Percentiles rank a stretch among this genome's conserved stretches.
Evolutionary conservation across 1,140 invertebrate species (phyloP).

Genomic region (Megalopta genalis): DNA sequence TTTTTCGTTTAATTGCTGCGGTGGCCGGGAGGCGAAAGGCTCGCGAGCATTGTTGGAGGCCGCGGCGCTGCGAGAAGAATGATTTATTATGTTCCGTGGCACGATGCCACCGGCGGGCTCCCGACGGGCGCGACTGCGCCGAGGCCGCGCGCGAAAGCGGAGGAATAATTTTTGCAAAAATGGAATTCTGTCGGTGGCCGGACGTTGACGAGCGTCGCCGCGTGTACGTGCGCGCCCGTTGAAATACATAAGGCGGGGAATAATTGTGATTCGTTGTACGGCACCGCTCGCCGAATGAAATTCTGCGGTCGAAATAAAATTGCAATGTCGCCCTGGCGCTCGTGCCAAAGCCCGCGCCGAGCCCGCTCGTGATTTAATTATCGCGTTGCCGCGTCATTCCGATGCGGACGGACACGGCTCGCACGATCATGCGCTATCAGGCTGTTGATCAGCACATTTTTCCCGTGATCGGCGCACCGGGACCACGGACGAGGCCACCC

Average conservation of each 20-base stretch:
- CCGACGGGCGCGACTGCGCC: not conserved
- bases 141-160: slow-evolving; percentile 26
- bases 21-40: not conserved
- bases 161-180: slow-evolving; percentile 64
- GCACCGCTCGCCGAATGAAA: slow-evolving; percentile 60
- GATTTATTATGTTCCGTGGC: slow-evolving; percentile 56
- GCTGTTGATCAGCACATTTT: slow-evolving; percentile 8
- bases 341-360: not conserved
- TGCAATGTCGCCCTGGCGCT: slow-evolving; percentile 40
- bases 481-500: no score
- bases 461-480: no score
- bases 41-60: not conserved
- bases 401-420: not conserved
- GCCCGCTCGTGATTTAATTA: slow-evolving; percentile 43
- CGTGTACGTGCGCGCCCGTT: slow-evolving; percentile 18
- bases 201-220: slow-evolving; percentile 38
- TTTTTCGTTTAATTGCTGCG: slow-evolving; percentile 8
- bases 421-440: not conserved
- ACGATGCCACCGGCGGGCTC: slow-evolving; percentile 25
- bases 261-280: slow-evolving; percentile 63
- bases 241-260: slow-evolving; percentile 57
- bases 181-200: slow-evolving; percentile 56
- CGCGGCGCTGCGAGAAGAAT: slow-evolving; percentile 29
- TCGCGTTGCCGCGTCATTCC: slow-evolving; percentile 46
- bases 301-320: slow-evolving; percentile 61